Conservation (phyloP, 2,113 vertebrate genomes). For the Atrichornis clamosus region DNA sequence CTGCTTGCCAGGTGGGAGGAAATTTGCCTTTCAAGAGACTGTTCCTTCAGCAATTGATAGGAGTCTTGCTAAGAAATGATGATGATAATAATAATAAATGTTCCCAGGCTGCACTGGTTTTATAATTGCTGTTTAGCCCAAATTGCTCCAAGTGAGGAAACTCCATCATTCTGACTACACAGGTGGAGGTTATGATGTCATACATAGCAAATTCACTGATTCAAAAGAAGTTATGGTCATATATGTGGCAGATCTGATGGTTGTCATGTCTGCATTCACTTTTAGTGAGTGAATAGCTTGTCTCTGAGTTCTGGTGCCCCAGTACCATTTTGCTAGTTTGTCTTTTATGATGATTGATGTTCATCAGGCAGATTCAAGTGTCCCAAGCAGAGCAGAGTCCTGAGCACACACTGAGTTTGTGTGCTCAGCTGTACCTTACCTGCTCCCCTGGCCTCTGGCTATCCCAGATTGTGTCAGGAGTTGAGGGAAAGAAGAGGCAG, state of each 20-base stretch:
- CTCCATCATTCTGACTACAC: neutral
- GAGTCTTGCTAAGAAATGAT: neutral
- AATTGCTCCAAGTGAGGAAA: neutral
- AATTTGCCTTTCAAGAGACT: conserved; percentile 20
- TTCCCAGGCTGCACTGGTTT: neutral
- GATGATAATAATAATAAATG: neutral
- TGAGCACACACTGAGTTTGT: neutral
- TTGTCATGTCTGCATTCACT: neutral
- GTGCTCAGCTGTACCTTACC: neutral
- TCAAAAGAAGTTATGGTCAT: neutral
- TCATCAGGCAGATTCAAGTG: neutral
- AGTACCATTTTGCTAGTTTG: fast-evolving
- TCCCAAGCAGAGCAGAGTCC: neutral
- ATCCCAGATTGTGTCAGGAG: neutral
- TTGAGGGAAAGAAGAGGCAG: neutral
- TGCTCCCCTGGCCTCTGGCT: neutral
- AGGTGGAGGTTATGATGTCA: neutral
- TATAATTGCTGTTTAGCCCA: neutral
- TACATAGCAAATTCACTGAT: neutral
- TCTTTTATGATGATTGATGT: neutral
- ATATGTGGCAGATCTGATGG: neutral
- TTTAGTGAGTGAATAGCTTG: neutral
- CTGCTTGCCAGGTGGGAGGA: conserved; percentile 17
- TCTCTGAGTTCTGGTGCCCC: neutral
- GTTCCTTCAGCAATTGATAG: neutral